Percentiles rank a stretch among this genome's conserved stretches.
phyloP scores from a whole-genome alignment of 2,888 invertebrate species.

The Drosophila mulleri region DNA sequence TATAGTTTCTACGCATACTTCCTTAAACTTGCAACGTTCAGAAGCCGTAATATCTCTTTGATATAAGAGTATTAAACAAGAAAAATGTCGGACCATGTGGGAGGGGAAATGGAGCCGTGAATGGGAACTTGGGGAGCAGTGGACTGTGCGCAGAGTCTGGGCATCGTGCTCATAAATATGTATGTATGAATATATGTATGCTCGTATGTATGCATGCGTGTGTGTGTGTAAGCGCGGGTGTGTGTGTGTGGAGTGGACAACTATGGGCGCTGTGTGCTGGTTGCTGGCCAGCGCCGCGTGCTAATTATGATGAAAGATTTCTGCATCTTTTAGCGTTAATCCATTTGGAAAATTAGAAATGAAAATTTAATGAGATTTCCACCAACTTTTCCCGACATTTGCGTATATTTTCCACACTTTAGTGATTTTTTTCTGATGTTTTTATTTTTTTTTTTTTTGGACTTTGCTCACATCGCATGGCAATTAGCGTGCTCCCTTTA shows the following conservation, averaged over 20 bases:
- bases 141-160: slow-evolving; percentile 32
- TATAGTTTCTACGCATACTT: background rate
- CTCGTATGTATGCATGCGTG: background rate
- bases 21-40: background rate
- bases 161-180: slow-evolving; percentile 42
- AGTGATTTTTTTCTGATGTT: background rate
- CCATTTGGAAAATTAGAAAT: slow-evolving; percentile 84
- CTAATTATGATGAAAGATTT: slow-evolving; percentile 84
- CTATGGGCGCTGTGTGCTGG: slow-evolving; percentile 63
- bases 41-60: background rate
- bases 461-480: slow-evolving; percentile 11
- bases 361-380: slow-evolving; percentile 82
- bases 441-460: background rate
- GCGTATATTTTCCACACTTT: slow-evolving; percentile 45
- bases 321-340: slow-evolving; percentile 82
- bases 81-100: slow-evolving; percentile 25
- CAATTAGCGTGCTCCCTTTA: slow-evolving; percentile 46
- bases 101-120: slow-evolving; percentile 1
- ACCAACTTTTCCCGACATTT: slow-evolving; percentile 49
- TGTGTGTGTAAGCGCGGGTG: slow-evolving; percentile 11
- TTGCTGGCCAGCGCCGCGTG: slow-evolving; percentile 63
- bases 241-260: slow-evolving; percentile 69
- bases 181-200: slow-evolving; percentile 14
- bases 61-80: slow-evolving; percentile 22
- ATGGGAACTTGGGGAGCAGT: slow-evolving; percentile 27